Evolutionary conservation across 2,888 invertebrate species (phyloP).

Genomic region (Meteorus cinctellus): DNA sequence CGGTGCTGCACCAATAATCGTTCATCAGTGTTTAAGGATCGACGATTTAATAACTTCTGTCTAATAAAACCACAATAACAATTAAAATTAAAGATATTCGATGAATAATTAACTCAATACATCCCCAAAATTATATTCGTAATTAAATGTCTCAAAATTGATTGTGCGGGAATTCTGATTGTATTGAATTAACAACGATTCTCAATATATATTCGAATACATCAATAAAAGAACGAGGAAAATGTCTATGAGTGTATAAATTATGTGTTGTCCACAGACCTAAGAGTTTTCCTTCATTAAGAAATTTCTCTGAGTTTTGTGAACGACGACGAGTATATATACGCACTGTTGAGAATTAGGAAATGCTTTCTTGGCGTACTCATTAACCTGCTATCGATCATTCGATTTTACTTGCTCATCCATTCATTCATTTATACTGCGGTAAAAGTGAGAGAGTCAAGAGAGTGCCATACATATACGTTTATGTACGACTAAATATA

Average conservation of each 20-base stretch:
- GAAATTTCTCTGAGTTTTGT: slow-evolving; percentile 28
- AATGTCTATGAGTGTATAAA: background rate
- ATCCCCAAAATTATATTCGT: no score
- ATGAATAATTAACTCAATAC: no score
- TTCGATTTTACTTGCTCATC: slow-evolving; percentile 36
- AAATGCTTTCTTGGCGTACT: slow-evolving; percentile 19
- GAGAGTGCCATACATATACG: background rate
- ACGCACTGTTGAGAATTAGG: slow-evolving; percentile 3
- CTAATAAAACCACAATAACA: no score
- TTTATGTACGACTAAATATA: background rate
- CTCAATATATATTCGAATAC: background rate
- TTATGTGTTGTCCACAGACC: background rate
- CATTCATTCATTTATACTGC: slow-evolving; percentile 21
- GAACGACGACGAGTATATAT: background rate
- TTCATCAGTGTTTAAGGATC: no score
- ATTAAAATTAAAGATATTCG: no score
- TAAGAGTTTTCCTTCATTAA: slow-evolving; percentile 34
- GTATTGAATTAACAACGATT: no score
- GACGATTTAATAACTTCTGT: no score
- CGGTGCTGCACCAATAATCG: no score
- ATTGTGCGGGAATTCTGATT: no score
- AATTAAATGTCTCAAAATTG: background rate
- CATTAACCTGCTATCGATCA: slow-evolving; percentile 32
- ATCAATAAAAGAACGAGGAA: background rate
- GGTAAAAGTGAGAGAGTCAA: background rate